phyloP scores from a whole-genome alignment of 2,113 vertebrate species.

The Manacus vitellinus region DNA sequence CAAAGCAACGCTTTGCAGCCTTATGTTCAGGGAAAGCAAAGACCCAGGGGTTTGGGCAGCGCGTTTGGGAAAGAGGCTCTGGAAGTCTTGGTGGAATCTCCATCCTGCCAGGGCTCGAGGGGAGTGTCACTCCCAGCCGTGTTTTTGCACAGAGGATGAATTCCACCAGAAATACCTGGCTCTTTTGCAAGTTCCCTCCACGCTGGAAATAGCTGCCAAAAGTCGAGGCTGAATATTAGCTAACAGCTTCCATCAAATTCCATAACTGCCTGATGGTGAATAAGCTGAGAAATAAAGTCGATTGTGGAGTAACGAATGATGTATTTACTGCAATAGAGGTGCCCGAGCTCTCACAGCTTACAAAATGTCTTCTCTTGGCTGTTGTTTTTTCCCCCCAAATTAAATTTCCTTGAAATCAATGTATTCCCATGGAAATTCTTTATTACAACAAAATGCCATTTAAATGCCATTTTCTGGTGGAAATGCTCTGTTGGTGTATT shows the following conservation, averaged over 20 bases:
- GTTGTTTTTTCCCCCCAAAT: background rate
- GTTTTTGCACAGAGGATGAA: background rate
- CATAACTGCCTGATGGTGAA: constrained; percentile 12
- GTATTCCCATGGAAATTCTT: constrained; percentile 52
- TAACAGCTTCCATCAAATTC: constrained; percentile 5
- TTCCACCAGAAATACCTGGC: background rate
- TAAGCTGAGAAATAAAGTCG: constrained; percentile 42
- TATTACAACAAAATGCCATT: background rate
- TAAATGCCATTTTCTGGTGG: constrained; percentile 49
- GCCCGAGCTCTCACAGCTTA: background rate
- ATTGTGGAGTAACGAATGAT: background rate
- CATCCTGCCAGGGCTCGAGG: background rate
- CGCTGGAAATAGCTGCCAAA: background rate
- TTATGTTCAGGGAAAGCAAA: background rate
- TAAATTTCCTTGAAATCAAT: constrained; percentile 55
- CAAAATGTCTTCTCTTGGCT: constrained; percentile 3
- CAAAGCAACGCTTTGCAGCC: background rate
- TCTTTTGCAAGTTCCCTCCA: background rate
- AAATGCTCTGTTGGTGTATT: background rate
- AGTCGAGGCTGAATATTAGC: background rate
- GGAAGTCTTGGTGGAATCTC: background rate
- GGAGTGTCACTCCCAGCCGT: background rate
- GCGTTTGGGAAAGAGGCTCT: background rate
- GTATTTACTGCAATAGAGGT: background rate
- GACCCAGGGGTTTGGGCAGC: background rate